Evolutionary conservation across 2,888 invertebrate genomes (phyloP).

Genomic region (Dioctria rufipes): DNA sequence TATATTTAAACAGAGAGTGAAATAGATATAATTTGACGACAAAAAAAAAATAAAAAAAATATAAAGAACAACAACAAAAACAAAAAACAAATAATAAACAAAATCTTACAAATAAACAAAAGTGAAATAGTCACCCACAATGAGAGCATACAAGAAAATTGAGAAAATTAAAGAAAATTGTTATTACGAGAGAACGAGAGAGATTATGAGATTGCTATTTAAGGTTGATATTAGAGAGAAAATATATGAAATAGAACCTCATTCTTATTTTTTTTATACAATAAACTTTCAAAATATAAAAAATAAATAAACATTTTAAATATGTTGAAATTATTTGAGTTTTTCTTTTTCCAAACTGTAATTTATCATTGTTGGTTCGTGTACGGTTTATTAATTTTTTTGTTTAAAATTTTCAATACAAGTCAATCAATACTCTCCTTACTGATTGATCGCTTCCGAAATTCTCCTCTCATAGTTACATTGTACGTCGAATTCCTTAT

Average conservation of each 20-base stretch:
- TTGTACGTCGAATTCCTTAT: too few species aligned
- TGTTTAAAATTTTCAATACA: too few species aligned
- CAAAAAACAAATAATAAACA: not conserved
- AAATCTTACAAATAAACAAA: conserved; percentile 42
- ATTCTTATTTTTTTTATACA: conserved; percentile 51
- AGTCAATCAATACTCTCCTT: too few species aligned
- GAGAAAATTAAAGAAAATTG: conserved; percentile 23
- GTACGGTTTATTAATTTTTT: too few species aligned
- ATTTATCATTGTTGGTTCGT: too few species aligned
- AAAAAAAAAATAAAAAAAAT: not conserved
- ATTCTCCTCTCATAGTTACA: too few species aligned
- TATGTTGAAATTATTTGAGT: conserved; percentile 31
- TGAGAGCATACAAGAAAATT: conserved; percentile 35
- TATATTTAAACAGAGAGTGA: conserved; percentile 47
- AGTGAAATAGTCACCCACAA: conserved; percentile 46
- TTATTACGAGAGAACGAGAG: conserved; percentile 43
- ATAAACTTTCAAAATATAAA: conserved; percentile 38
- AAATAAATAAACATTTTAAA: conserved; percentile 50
- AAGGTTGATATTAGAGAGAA: conserved; percentile 51
- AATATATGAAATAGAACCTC: conserved; percentile 49
- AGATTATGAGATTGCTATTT: conserved; percentile 51
- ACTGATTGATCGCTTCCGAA: too few species aligned
- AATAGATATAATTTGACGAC: conserved; percentile 30
- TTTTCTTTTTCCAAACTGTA: not conserved
- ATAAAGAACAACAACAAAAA: conserved; percentile 9